phyloP scores from a whole-genome alignment of 2,113 vertebrate species.

The Eidolon helvum region DNA sequence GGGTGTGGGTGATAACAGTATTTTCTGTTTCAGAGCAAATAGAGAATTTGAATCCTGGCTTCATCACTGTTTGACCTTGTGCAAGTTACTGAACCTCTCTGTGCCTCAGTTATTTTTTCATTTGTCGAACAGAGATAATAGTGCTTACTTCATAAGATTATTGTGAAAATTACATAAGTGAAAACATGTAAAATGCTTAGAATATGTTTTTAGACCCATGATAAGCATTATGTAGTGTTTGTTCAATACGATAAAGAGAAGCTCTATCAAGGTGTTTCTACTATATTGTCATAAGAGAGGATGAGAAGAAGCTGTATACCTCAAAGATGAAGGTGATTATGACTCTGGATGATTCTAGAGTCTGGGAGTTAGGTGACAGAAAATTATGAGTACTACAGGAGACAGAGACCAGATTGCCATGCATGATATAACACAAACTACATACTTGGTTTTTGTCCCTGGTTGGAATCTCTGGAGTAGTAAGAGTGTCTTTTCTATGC shows the following conservation, averaged over 20 bases:
- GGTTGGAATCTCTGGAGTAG: neutral
- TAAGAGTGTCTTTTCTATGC: neutral
- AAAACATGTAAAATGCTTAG: neutral
- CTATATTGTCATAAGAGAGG: neutral
- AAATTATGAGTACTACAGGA: neutral
- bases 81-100: neutral
- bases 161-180: neutral
- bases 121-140: neutral
- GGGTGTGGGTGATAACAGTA: too few species aligned
- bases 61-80: neutral
- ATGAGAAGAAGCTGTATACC: neutral
- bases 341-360: neutral
- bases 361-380: neutral
- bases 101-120: neutral
- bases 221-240: neutral
- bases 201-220: neutral
- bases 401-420: neutral
- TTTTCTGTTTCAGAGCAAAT: neutral
- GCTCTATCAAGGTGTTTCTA: neutral
- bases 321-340: neutral
- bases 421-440: neutral
- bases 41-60: neutral
- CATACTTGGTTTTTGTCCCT: neutral
- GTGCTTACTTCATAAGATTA: neutral
- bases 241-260: neutral